phyloP scores from a whole-genome alignment of 2,113 vertebrate genomes.

The Macquaria ambigua region DNA sequence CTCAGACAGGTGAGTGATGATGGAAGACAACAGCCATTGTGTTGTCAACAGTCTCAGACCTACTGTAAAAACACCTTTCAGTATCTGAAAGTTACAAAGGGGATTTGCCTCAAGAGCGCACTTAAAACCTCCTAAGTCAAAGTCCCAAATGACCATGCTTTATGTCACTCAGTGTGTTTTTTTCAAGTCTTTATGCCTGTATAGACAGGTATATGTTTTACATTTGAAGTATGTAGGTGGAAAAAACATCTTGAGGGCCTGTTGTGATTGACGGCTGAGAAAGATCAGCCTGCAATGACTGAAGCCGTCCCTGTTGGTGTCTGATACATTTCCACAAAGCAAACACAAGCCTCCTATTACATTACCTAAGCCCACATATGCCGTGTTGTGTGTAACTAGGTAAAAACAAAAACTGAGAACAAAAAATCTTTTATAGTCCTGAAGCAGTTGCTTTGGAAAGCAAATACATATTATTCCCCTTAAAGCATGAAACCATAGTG shows the following conservation, averaged over 20 bases:
- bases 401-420: conserved; percentile 65
- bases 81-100: conserved; percentile 36
- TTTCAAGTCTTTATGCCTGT: conserved; percentile 37
- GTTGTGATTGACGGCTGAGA: conserved; percentile 51
- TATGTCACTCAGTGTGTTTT: conserved; percentile 35
- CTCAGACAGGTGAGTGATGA: conserved; percentile 41
- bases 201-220: conserved; percentile 48
- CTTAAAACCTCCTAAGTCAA: conserved; percentile 38
- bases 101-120: conserved; percentile 42
- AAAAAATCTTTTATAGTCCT: conserved; percentile 66
- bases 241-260: conserved; percentile 52
- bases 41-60: conserved; percentile 55
- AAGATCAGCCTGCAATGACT: conserved; percentile 46
- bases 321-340: conserved; percentile 50
- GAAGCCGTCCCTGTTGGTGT: conserved; percentile 34
- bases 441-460: conserved; percentile 54
- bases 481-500: conserved; percentile 6
- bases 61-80: conserved; percentile 64
- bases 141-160: conserved; percentile 37
- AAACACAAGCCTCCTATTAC: conserved; percentile 53
- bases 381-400: conserved; percentile 48
- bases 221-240: conserved; percentile 35
- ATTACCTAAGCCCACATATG: conserved; percentile 62
- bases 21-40: conserved; percentile 57
- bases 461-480: conserved; percentile 44